Evolutionary conservation across 2,113 vertebrate species (phyloP).

Genomic region (Forbesichthys papilliferus): DNA sequence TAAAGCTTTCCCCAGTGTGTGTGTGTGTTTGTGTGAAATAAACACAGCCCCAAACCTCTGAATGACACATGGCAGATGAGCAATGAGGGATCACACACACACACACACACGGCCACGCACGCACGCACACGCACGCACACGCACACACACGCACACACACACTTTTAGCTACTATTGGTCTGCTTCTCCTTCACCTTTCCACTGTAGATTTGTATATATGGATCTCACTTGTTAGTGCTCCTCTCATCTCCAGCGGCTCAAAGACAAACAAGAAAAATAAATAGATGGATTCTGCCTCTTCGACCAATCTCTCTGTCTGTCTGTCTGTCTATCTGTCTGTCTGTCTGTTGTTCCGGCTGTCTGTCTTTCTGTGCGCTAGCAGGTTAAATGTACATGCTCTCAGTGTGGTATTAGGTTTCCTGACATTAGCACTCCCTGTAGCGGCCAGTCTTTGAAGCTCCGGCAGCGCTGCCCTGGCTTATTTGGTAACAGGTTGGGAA

Average conservation of each 20-base stretch:
- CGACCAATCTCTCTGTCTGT: not conserved
- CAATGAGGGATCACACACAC: slow-evolving; percentile 1
- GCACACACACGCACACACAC: slow-evolving; percentile 3
- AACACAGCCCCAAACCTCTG: slow-evolving; percentile 18
- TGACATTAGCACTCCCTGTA: slow-evolving; percentile 83
- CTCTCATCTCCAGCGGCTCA: slow-evolving; percentile 3
- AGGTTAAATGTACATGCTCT: slow-evolving; percentile 55
- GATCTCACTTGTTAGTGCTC: not conserved
- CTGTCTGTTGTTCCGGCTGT: not conserved
- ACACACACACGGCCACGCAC: not conserved
- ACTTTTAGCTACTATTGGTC: not conserved
- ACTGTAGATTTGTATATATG: not conserved
- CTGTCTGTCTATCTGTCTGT: not conserved
- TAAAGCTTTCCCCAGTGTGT: not conserved
- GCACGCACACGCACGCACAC: slow-evolving; percentile 4
- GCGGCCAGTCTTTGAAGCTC: slow-evolving; percentile 83
- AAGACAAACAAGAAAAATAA: slow-evolving; percentile 1
- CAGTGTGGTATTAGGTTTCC: slow-evolving; percentile 83
- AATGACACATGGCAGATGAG: slow-evolving; percentile 45
- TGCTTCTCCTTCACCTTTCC: not conserved
- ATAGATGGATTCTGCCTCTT: slow-evolving; percentile 1
- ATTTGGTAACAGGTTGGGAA: slow-evolving; percentile 97
- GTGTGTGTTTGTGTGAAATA: slow-evolving; percentile 19
- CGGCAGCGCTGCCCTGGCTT: slow-evolving; percentile 70
- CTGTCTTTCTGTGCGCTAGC: not conserved